Conservation (phyloP, 1,140 invertebrate species). For the Eriosoma lanigerum region DNA sequence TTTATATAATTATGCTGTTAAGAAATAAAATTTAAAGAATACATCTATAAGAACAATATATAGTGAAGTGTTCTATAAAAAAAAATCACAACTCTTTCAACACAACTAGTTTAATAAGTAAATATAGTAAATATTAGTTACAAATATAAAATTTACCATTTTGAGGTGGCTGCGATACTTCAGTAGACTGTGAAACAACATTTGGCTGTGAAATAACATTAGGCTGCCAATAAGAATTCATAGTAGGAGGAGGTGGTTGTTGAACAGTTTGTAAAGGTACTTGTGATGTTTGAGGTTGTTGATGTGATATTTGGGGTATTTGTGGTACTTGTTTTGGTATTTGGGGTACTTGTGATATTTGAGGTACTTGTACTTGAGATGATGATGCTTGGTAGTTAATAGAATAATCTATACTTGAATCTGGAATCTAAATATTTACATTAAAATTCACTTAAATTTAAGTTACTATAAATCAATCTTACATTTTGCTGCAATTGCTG, state of each 20-base stretch:
- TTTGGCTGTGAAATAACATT: slow-evolving; percentile 24
- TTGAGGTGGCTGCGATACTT: slow-evolving; percentile 15
- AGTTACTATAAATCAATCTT: slow-evolving; percentile 1
- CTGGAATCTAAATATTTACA: slow-evolving; percentile 30
- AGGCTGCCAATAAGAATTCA: slow-evolving; percentile 43
- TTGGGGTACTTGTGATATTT: background rate
- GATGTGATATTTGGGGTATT: too few relatives aligned
- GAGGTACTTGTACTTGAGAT: slow-evolving; percentile 44
- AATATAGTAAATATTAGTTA: background rate
- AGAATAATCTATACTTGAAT: slow-evolving; percentile 37
- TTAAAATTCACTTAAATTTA: slow-evolving; percentile 22
- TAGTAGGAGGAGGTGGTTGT: background rate
- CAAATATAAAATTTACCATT: slow-evolving; percentile 43
- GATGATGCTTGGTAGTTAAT: slow-evolving; percentile 14
- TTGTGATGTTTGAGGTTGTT: slow-evolving; percentile 1
- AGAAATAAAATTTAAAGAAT: slow-evolving; percentile 12
- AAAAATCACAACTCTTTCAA: slow-evolving; percentile 25
- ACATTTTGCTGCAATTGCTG: slow-evolving; percentile 25
- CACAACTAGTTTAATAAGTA: slow-evolving; percentile 1
- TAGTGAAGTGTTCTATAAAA: slow-evolving; percentile 14
- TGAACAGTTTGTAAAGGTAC: slow-evolving; percentile 17
- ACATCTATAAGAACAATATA: slow-evolving; percentile 14
- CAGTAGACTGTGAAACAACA: slow-evolving; percentile 23
- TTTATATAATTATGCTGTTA: background rate
- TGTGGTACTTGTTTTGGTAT: too few relatives aligned